Conservation (phyloP, 2,888 invertebrate species). For the Disparrhopalites patrizii region DNA sequence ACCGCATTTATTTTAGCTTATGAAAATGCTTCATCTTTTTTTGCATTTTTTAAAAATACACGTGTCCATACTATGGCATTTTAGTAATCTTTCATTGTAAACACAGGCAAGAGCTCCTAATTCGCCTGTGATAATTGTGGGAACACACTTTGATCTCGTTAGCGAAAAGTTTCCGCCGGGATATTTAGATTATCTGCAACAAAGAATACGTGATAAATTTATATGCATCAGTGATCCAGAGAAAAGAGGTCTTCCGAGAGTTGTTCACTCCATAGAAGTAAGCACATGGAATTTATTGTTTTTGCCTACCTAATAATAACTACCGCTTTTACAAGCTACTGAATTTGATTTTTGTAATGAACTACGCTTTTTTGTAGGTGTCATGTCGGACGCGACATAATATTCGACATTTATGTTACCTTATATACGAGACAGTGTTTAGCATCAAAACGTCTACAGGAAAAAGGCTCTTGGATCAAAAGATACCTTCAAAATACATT, state of each 20-base stretch:
- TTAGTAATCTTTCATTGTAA: no score
- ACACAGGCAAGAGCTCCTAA: constrained; percentile 85
- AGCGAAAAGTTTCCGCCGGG: constrained; percentile 59
- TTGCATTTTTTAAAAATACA: no score
- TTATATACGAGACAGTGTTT: constrained; percentile 90
- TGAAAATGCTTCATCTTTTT: no score
- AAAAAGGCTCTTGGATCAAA: constrained; percentile 84
- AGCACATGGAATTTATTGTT: constrained; percentile 52
- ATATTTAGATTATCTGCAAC: constrained; percentile 74
- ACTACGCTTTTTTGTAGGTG: constrained; percentile 38
- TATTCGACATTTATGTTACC: constrained; percentile 79
- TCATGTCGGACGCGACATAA: constrained; percentile 79
- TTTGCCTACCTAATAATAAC: not conserved
- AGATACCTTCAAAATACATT: constrained; percentile 92
- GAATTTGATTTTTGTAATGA: no score
- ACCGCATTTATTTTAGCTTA: constrained; percentile 22
- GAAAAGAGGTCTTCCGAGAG: constrained; percentile 88
- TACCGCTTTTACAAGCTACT: no score
- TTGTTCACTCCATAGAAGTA: constrained; percentile 88
- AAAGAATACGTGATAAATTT: constrained; percentile 76
- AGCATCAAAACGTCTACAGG: constrained; percentile 87
- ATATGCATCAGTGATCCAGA: constrained; percentile 93
- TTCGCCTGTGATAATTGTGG: constrained; percentile 92
- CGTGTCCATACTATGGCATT: not conserved
- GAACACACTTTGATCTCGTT: constrained; percentile 90